These are phyloP conservation scores for Tetragonula carbonaria DNA, from an alignment of 2,888 invertebrate species.

Conservation along the genomic window DNA sequence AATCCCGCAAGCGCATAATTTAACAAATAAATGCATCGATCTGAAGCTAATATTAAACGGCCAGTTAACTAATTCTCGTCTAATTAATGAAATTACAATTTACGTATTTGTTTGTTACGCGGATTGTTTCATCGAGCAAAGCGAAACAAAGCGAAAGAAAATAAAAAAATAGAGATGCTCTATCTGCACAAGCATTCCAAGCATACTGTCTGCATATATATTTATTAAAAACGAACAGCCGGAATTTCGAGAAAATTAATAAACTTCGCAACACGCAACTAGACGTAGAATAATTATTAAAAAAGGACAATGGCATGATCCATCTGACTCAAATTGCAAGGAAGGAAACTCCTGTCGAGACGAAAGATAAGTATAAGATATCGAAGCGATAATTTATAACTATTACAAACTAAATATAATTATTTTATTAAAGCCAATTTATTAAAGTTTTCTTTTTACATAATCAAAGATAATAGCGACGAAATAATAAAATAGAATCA, in stretches of 20 bases:
- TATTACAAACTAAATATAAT: neutral
- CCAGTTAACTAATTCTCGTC: too few relatives aligned
- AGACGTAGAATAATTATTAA: neutral
- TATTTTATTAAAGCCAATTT: neutral
- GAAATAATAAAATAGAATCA: neutral
- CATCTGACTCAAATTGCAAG: neutral
- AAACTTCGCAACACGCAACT: neutral
- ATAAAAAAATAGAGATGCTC: neutral
- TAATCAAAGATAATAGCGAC: accelerated
- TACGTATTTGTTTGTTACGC: too few relatives aligned
- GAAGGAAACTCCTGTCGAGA: neutral
- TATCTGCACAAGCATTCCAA: neutral
- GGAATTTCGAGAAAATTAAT: neutral
- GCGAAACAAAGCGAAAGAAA: neutral
- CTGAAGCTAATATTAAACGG: too few relatives aligned
- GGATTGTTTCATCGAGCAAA: too few relatives aligned
- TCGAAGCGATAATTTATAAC: neutral
- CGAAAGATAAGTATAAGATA: neutral
- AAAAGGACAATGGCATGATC: neutral
- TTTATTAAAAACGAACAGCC: neutral
- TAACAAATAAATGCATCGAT: neutral
- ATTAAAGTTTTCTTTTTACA: neutral
- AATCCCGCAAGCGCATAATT: neutral
- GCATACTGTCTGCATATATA: neutral
- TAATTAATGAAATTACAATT: too few relatives aligned